phyloP scores from a whole-genome alignment of 2,888 invertebrate species.

The Andrena chrysosceles region DNA sequence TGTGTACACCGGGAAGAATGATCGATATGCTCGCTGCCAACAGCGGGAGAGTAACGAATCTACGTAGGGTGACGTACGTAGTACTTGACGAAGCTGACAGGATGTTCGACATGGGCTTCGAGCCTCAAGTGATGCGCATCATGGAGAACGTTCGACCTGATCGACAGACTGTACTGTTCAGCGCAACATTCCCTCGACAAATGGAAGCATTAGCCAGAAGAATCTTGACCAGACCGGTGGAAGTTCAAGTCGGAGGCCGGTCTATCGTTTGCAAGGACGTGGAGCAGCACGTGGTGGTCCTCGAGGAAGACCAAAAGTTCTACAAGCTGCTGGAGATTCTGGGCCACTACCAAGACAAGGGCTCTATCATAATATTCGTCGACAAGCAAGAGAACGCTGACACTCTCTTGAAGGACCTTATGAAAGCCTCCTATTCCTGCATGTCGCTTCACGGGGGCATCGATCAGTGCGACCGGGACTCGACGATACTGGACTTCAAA shows the following conservation, averaged over 20 bases:
- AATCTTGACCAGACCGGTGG: constrained; percentile 97
- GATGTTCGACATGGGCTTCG: constrained; percentile 99
- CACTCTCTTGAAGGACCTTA: constrained; percentile 95
- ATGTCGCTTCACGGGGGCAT: constrained; percentile 99
- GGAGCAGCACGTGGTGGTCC: constrained; percentile 96
- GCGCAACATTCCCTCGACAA: constrained; percentile 99
- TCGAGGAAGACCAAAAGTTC: constrained; percentile 99
- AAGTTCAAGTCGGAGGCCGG: constrained; percentile 98
- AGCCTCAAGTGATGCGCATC: constrained; percentile 99
- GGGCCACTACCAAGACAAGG: constrained; percentile 96
- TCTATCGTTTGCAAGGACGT: constrained; percentile 99
- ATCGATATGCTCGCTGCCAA: constrained; percentile 99
- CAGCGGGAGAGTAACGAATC: constrained; percentile 98
- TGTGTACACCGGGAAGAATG: constrained; percentile 99
- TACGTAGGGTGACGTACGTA: constrained; percentile 98
- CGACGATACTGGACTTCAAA: constrained; percentile 99
- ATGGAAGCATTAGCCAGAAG: constrained; percentile 99
- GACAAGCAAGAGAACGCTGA: constrained; percentile 99
- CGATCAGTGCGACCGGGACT: constrained; percentile 99
- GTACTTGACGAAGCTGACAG: constrained; percentile 99
- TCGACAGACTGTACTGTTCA: constrained; percentile 99
- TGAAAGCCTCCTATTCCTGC: constrained; percentile 98
- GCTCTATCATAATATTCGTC: constrained; percentile 98
- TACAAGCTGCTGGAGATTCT: constrained; percentile 98
- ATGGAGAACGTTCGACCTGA: constrained; percentile 99